Evolutionary conservation across 2,113 vertebrate genomes (phyloP), one percentile per base, ranked within the genome.

Genomic region (Mohoua ochrocephala): DNA sequence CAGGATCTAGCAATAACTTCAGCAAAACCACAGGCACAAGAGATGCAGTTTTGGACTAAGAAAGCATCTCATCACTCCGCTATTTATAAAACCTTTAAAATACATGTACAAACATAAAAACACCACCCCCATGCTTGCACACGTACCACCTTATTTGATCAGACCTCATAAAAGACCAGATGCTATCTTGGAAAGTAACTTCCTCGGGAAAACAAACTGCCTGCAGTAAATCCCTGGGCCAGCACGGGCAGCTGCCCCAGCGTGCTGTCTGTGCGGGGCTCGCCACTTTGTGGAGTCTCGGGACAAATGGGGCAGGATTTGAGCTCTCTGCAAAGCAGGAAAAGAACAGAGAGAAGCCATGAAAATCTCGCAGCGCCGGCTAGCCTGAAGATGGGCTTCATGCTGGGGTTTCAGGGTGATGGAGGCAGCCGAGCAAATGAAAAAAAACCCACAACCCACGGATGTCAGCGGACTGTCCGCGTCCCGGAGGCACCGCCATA

Each of bases 111-210:
- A 86, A 84, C 83, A 84, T 69, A 74, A 95, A 85, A 95, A 28
- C 73, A 64, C 17, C 31, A 18, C 64, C 31, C 41, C 49, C 49
- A 8, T 1, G 50, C 44, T 52, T 52, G 49, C 52, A 85, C 92
- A 79, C 84, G 90, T 74, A 91, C 83, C 88, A 93, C 86, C 86
- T 95, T 89, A 86, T 86, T 94, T 90, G 90, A 95, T 92, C 89
- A 78, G 91, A 85, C 44, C 84, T 93, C 81, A 87, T 90, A 76
- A 91, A 95, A 97, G 87, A 90, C 3, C 94, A 93, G 87, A 95
- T 93, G 90, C 71, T 94, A 75, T 81, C 85, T 84, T 68, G 73
- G 89, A 94, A 91, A 92, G 57, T 33, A 79, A 93, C 85, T 93
- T 97, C 87, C 87, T 64, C 65, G 37, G 76, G 85, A 93, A 95